Evolutionary conservation across 2,113 vertebrate genomes (phyloP), one percentile per base, ranked within the genome.

Genomic region (Trachemys scripta): DNA sequence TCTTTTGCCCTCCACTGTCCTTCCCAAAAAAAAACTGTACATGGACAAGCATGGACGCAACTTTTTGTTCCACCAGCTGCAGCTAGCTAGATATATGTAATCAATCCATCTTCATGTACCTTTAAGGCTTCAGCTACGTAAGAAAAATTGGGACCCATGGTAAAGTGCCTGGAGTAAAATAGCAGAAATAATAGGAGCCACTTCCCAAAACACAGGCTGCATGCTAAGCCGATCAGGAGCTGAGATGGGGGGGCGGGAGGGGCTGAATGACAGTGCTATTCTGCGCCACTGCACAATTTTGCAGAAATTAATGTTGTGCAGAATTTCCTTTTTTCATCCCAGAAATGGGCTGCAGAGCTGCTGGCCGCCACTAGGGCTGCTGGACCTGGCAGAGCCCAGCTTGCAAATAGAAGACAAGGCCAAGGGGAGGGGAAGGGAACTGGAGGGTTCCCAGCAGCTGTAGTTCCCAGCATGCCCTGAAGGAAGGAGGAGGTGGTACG

Each of bases 41-140:
- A 24, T 78, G 62, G 38, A 78, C 90, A 72, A 85, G 6, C 14
- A 1, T 56, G 8, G 51, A n/a, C 72, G 69, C 35, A 75, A 29
- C 29, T 83, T 57, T 78, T 13, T 31, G 5, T 51, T 51, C 2
- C 13, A 59, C 3, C 0, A 1, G 3, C 24, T 54, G 42, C 47
- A 87, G 62, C 50, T 82, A 7, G 0, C 45, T 47, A 75, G 25
- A 14, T 92, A 87, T 42, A 84, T 88, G 45, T 1, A 20, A 31
- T 22, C 10, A 25, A 19, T 80, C 29, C 29, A 31, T 22, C 19
- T n/a, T 51, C 50, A 75, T 35, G 1, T 72, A 59, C 87, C 54
- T 24, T 75, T 17, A 76, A 81, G 57, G 1, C 8, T 65, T 50
- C 85, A 2, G 65, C 65, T 76, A 31, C 14, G 24, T 57, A 49